A percentile compares a stretch with the other conserved stretches of the same genome.
Conservation (phyloP, 2,113 vertebrate species). For the Cavia porcellus region DNA sequence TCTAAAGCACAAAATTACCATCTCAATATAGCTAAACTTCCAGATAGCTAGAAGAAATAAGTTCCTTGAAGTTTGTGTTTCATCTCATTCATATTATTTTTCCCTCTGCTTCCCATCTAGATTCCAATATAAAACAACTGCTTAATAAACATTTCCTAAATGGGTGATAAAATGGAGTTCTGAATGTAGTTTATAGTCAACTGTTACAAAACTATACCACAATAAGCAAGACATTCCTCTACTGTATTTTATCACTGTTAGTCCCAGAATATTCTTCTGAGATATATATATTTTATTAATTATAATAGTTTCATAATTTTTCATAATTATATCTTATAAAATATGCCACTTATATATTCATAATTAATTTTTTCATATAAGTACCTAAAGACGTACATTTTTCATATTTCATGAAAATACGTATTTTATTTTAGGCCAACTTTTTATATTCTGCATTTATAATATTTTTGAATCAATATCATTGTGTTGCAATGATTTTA, state of each 20-base stretch:
- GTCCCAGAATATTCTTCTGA: neutral
- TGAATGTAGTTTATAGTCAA: neutral
- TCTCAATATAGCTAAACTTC: neutral
- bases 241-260: neutral
- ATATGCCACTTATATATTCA: neutral
- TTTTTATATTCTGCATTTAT: neutral
- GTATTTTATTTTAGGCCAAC: neutral
- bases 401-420: neutral
- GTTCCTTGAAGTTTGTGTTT: neutral
- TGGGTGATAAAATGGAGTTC: conserved; percentile 14
- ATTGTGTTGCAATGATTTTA: neutral
- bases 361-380: conserved; percentile 9
- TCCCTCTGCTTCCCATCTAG: neutral
- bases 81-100: neutral
- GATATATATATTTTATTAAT: neutral
- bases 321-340: neutral
- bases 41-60: neutral
- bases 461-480: neutral
- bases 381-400: neutral
- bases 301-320: neutral
- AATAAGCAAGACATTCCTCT: neutral
- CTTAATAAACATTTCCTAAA: conserved; percentile 10
- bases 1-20: neutral
- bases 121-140: neutral
- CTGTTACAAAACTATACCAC: neutral